phyloP scores from a whole-genome alignment of 2,113 vertebrate genomes.

The Chloropsis hardwickii region DNA sequence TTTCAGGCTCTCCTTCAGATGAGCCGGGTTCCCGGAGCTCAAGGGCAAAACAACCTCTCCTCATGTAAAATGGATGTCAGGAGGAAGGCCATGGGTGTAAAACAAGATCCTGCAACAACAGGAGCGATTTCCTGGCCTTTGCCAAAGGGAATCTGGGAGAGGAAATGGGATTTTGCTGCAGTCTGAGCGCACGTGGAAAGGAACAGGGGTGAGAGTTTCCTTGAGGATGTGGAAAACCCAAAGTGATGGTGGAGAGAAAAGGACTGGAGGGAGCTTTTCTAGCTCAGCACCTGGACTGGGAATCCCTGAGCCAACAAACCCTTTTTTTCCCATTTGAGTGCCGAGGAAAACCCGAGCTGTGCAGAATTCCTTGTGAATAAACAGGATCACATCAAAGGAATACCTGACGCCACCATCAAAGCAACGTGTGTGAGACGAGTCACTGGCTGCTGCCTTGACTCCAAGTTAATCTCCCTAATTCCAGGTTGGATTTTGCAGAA shows the following conservation, averaged over 20 bases:
- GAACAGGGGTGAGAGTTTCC: fast-evolving
- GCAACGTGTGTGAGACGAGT: not conserved
- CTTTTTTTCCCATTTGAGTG: not conserved
- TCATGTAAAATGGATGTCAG: not conserved
- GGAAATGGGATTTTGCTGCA: not conserved
- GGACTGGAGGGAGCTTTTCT: not conserved
- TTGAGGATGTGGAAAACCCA: not conserved
- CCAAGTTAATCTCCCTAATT: not conserved
- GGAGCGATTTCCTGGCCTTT: not conserved
- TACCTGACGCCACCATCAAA: conserved; percentile 28
- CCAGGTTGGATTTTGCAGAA: not conserved
- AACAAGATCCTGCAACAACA: not conserved
- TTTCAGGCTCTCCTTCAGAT: not conserved
- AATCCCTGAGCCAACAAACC: not conserved
- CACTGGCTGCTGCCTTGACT: not conserved
- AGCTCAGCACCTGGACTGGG: not conserved
- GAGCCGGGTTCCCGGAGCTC: not conserved
- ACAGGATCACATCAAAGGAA: conserved; percentile 35
- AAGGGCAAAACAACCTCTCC: not conserved
- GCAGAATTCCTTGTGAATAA: not conserved
- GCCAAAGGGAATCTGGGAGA: not conserved
- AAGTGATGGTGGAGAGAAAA: not conserved
- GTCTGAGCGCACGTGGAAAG: not conserved
- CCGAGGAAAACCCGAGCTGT: not conserved
- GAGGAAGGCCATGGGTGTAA: not conserved